A percentile compares a stretch with the other conserved stretches of the same genome.
phyloP scores from a whole-genome alignment of 2,113 vertebrate species.

The Leptosomus discolor region DNA sequence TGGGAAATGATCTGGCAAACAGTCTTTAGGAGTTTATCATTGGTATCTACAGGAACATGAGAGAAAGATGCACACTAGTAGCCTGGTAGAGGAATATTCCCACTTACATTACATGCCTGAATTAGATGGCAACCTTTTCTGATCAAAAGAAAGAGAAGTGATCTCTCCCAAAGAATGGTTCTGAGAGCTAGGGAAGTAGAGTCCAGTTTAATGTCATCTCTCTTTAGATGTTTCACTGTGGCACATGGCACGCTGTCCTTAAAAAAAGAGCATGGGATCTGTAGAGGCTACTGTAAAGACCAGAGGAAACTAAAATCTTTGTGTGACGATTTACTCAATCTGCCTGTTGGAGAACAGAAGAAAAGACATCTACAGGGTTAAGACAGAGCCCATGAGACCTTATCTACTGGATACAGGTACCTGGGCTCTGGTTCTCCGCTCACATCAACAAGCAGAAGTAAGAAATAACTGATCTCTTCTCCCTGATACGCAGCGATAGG shows the following conservation, averaged over 20 bases:
- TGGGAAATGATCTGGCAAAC: neutral
- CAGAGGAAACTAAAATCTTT: neutral
- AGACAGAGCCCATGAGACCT: neutral
- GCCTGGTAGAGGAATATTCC: neutral
- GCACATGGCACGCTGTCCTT: rapidly evolving
- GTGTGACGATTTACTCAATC: neutral
- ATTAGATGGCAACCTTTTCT: neutral
- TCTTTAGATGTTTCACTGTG: neutral
- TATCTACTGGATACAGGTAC: neutral
- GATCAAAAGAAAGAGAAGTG: neutral
- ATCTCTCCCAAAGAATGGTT: neutral
- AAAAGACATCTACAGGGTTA: neutral
- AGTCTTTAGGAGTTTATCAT: neutral
- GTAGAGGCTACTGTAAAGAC: neutral
- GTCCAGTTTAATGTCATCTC: neutral
- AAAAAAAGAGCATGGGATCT: neutral
- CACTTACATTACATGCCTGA: neutral
- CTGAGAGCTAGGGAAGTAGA: neutral
- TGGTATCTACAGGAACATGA: neutral
- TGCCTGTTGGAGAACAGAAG: neutral
- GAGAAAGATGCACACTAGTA: neutral
- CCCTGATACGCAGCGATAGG: too few relatives aligned
- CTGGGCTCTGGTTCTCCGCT: neutral
- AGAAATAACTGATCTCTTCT: neutral
- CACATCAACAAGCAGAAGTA: neutral